These are phyloP conservation scores for Bergia puertoricense DNA, from an alignment of 92 coral and sea anemone genomes.

Conservation along the genomic window DNA sequence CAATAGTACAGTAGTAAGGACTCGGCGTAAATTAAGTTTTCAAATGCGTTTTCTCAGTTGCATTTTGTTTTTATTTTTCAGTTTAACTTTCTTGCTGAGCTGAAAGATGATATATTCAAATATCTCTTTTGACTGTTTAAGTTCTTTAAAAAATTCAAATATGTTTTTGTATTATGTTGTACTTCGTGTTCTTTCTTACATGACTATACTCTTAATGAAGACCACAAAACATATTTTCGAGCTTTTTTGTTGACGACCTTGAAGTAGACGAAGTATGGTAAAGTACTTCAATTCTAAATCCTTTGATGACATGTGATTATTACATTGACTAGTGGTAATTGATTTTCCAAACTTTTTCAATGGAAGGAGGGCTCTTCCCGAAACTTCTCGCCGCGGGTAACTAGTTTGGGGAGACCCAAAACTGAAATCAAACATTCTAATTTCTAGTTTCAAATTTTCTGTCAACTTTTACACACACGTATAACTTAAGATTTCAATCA, in stretches of 20 bases:
- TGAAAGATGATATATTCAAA: too few species aligned
- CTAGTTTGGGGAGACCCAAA: background rate
- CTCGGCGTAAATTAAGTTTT: background rate
- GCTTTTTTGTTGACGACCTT: background rate
- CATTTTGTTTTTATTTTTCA: too few species aligned
- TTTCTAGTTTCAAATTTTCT: too few species aligned
- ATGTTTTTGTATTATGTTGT: background rate
- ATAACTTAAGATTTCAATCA: too few species aligned
- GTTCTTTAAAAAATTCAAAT: background rate
- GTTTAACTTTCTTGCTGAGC: too few species aligned
- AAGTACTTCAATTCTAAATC: background rate
- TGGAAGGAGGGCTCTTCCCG: background rate
- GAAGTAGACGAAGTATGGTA: background rate
- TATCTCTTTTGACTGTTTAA: too few species aligned
- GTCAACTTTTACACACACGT: too few species aligned
- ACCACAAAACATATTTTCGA: background rate
- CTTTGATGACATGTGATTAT: background rate
- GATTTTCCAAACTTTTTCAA: background rate
- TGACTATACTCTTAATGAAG: background rate
- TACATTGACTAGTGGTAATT: background rate
- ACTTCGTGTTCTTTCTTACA: too few species aligned
- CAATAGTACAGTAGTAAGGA: too few species aligned
- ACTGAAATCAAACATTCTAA: background rate
- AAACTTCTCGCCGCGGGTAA: background rate
- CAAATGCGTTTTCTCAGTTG: background rate